Evolutionary conservation across 2,113 vertebrate species (phyloP), one percentile per base, ranked within the genome.

Genomic region (Orycteropus afer): DNA sequence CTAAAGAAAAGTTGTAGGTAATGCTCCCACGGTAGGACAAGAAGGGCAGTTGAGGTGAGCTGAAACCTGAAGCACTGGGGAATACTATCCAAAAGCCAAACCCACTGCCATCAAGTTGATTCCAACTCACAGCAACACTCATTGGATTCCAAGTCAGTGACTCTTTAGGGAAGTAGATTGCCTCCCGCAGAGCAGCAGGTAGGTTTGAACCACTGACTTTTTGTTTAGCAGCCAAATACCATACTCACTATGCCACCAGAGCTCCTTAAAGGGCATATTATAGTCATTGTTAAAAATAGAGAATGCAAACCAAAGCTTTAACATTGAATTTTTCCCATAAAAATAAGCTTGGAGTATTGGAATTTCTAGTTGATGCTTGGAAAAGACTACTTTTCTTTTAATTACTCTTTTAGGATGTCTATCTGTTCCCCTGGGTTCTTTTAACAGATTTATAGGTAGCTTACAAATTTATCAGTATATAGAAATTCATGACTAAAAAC

Each of bases 1-100:
- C 1, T 13, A 79, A 27, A 49, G 12, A 45, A 67, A 90, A 10
- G 2, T 3, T 10, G 27, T 45, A 0, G 1, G 0, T 67, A 45
- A 42, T 5, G 20, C 29, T 57, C 27, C 12, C 5, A 57, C 57
- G 29, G 74, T 53, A 59, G 29, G 7, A 74, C 51, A 34, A 11
- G 37, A 18, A n/a, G 10, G 17, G 27, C 57, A 27, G 29, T 17
- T 71, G 27, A 32, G 51, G 27, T 23, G 37, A 86, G 18, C 7
- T 45, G 37, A 32, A 22, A 45, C 6, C 67, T 7, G 51, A 23
- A 42, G 40, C 23, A 42, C 1, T 17, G 11, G 51, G 57, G 51
- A 25, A 10, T 4, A 0, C 7, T 34, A 59, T 3, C n/a, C n/a
- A n/a, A n/a, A n/a, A n/a, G n/a, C n/a, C n/a, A n/a, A n/a, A n/a